Conservation (phyloP, 2,797 vertebrate genomes). For the Taeniopygia guttata region DNA sequence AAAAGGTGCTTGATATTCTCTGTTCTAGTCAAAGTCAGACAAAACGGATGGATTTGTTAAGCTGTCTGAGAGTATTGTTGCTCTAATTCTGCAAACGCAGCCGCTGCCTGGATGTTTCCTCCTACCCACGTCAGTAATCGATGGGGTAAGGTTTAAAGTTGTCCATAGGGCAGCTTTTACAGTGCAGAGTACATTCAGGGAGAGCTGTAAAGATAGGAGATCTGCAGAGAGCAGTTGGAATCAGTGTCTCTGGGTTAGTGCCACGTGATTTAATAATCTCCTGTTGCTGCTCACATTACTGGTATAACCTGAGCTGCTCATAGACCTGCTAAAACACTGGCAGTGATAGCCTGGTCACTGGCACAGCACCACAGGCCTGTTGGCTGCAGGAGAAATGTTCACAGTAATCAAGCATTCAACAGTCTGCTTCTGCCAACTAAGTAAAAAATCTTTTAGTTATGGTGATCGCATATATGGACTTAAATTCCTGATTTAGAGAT, state of each 20-base stretch:
- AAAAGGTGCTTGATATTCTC: neutral
- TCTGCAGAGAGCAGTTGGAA: neutral
- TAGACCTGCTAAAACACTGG: neutral
- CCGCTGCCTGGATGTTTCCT: constrained; percentile 60
- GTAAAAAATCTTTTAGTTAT: neutral
- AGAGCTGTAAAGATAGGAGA: neutral
- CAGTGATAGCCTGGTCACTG: neutral
- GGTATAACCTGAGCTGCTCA: neutral
- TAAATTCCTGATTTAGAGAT: neutral
- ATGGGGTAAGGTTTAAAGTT: constrained; percentile 73
- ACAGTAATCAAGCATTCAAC: neutral
- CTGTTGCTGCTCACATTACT: neutral
- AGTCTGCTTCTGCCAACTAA: neutral
- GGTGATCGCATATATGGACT: neutral
- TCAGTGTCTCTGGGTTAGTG: neutral
- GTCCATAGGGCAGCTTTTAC: neutral
- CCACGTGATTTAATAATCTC: neutral
- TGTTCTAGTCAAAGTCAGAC: neutral
- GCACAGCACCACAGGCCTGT: neutral
- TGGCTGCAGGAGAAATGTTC: neutral
- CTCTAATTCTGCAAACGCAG: neutral
- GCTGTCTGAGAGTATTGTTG: neutral
- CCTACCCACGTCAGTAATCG: neutral
- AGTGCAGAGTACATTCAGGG: neutral
- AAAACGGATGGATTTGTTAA: neutral